Percentiles rank a stretch among this genome's conserved stretches.
Conservation (phyloP, 2,113 vertebrate species). For the Procavia capensis region DNA sequence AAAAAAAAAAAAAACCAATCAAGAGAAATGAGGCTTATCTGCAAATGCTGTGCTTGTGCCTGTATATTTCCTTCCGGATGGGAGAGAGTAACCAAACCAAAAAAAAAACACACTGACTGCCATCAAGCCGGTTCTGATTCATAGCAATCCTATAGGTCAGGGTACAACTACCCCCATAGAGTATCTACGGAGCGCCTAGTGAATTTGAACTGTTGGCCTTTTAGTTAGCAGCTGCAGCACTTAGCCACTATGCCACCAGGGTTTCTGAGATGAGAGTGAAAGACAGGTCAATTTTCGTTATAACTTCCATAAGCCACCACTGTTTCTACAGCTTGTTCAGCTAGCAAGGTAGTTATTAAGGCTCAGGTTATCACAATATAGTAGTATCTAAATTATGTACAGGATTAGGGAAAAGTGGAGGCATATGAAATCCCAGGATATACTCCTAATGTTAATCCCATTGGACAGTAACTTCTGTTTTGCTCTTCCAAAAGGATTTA, state of each 20-base stretch:
- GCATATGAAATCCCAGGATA: neutral
- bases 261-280: constrained; percentile 22
- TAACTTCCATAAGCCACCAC: neutral
- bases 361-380: neutral
- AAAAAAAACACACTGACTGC: too few relatives aligned
- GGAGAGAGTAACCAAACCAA: too few relatives aligned
- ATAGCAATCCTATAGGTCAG: too few relatives aligned
- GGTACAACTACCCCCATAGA: too few relatives aligned
- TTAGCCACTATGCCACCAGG: too few relatives aligned
- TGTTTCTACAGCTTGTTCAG: neutral
- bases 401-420: neutral
- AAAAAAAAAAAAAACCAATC: constrained; percentile 19
- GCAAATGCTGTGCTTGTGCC: constrained; percentile 33
- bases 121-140: too few relatives aligned
- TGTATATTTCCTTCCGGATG: neutral
- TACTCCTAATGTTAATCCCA: neutral
- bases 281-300: neutral
- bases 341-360: constrained; percentile 14
- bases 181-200: too few relatives aligned
- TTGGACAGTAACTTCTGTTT: neutral
- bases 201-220: too few relatives aligned
- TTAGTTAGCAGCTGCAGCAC: too few relatives aligned
- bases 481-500: neutral
- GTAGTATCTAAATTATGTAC: constrained; percentile 37
- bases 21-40: constrained; percentile 43